Evolutionary conservation across 2,888 invertebrate genomes (phyloP).

Genomic region (Masnerella sp.): DNA sequence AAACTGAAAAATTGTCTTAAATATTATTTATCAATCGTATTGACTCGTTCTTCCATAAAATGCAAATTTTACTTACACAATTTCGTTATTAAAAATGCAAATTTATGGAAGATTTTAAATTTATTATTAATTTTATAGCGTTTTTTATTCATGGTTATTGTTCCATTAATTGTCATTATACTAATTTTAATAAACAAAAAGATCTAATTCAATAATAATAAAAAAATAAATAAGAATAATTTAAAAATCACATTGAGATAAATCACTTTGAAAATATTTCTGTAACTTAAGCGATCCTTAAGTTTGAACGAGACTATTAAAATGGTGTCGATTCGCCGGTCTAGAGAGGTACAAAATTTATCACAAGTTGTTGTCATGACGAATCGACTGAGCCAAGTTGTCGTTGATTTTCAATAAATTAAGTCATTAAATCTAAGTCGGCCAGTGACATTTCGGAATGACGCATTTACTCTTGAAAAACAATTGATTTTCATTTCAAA

Average conservation of each 20-base stretch:
- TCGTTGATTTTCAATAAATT: constrained; percentile 1
- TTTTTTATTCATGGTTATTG: no score
- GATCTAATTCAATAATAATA: no score
- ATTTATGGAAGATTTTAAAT: not conserved
- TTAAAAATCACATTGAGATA: not conserved
- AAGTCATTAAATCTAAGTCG: no score
- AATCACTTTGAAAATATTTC: not conserved
- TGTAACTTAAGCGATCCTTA: no score
- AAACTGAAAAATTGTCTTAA: not conserved
- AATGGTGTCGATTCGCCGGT: constrained; percentile 3
- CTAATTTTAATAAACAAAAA: no score
- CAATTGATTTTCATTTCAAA: no score
- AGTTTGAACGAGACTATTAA: no score
- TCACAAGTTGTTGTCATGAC: constrained; percentile 8
- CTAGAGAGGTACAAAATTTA: constrained; percentile 17
- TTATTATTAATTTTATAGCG: not conserved
- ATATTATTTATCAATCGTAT: not conserved
- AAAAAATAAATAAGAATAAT: no score
- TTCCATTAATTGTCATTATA: no score
- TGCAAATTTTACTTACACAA: not conserved
- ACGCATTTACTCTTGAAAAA: no score
- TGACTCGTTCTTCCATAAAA: not conserved
- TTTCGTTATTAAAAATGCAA: not conserved
- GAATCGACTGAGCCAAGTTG: no score
- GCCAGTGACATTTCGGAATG: constrained; percentile 4